A percentile compares a stretch with the other conserved stretches of the same genome.
Evolutionary conservation across 2,888 invertebrate species (phyloP).

Genomic region (Noctua janthe): DNA sequence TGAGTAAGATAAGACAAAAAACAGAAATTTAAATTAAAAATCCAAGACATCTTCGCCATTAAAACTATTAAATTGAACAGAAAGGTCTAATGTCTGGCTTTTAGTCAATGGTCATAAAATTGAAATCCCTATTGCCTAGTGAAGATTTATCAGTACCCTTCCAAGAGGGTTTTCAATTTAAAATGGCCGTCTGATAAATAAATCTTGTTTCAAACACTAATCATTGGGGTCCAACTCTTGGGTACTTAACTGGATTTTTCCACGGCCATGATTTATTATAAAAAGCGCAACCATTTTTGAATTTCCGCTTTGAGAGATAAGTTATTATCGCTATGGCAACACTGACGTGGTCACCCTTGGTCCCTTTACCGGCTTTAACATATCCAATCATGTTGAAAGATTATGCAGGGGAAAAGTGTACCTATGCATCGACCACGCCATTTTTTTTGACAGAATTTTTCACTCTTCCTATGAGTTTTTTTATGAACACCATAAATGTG

Average conservation of each 20-base stretch:
- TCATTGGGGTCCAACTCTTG: slow-evolving; percentile 26
- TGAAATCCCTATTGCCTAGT: slow-evolving; percentile 46
- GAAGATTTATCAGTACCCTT: slow-evolving; percentile 52
- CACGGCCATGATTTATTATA: slow-evolving; percentile 43
- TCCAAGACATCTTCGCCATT: background rate
- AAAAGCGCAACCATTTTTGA: slow-evolving; percentile 43
- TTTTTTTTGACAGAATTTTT: slow-evolving; percentile 9
- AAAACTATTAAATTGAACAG: slow-evolving; percentile 28
- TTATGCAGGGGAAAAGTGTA: slow-evolving; percentile 52
- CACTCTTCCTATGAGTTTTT: background rate
- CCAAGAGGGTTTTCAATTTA: slow-evolving; percentile 51
- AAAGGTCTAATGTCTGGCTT: slow-evolving; percentile 9
- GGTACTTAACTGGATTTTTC: slow-evolving; percentile 35
- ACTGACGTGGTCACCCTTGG: slow-evolving; percentile 24
- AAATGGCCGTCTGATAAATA: slow-evolving; percentile 49
- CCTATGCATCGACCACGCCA: slow-evolving; percentile 3
- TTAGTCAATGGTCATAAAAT: slow-evolving; percentile 38
- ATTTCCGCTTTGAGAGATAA: slow-evolving; percentile 25
- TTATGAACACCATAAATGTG: background rate
- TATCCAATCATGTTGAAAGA: slow-evolving; percentile 61
- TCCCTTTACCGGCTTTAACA: slow-evolving; percentile 41
- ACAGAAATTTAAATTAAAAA: background rate
- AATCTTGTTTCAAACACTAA: slow-evolving; percentile 48
- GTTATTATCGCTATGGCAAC: slow-evolving; percentile 32
- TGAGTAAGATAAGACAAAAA: background rate